These are phyloP conservation scores for Ictalurus furcatus DNA, from an alignment of 2,113 vertebrate genomes.

Conservation along the genomic window DNA sequence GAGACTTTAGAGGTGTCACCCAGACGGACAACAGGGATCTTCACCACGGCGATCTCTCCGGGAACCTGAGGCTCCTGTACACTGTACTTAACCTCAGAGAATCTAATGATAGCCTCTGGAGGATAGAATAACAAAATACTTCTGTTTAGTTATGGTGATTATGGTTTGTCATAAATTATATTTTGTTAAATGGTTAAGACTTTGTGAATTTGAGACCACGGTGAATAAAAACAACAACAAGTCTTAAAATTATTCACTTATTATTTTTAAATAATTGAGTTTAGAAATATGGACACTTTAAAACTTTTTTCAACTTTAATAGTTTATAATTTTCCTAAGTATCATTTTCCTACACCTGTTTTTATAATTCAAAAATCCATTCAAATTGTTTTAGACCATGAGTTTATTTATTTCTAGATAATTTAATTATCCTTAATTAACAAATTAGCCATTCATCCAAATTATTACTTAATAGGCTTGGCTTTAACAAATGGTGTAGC, in stretches of 20 bases:
- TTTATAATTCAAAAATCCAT: neutral
- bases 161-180: neutral
- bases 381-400: neutral
- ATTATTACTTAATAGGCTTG: neutral
- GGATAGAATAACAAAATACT: neutral
- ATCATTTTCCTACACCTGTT: neutral
- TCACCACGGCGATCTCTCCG: constrained; percentile 71
- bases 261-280: neutral
- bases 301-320: neutral
- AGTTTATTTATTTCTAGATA: neutral
- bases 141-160: neutral
- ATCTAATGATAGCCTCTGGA: constrained; percentile 80
- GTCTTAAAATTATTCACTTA: neutral
- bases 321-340: neutral
- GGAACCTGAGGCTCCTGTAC: constrained; percentile 77
- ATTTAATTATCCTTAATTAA: neutral
- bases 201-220: neutral
- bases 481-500: neutral
- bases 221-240: neutral
- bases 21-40: constrained; percentile 74
- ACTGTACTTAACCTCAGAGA: constrained; percentile 83
- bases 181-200: neutral
- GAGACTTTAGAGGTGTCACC: constrained; percentile 82
- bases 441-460: neutral
- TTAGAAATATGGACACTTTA: neutral